Base-by-base conservation (phyloP, 2,113 vertebrate species). In the Hemiprocne comata region DNA sequence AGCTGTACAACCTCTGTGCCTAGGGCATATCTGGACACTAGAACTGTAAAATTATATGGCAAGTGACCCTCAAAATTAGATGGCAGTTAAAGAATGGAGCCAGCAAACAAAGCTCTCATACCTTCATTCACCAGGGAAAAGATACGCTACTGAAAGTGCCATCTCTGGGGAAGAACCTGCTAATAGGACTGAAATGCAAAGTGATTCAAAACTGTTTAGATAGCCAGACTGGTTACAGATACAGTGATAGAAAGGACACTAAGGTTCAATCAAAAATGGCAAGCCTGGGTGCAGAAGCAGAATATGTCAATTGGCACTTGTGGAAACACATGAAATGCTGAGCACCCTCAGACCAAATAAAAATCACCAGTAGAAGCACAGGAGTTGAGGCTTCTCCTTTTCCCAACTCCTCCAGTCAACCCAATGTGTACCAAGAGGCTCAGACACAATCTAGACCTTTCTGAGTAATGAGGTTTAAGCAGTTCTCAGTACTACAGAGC, bases 401-500 rank as follows among this genome's bases (percentile, higher is more conserved):
- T 6, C 16, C 13, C 18, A 17, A 3, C 29, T 11, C 11, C 38
- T 38, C 54, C 73, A 48, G 19, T 46, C 46, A 87, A 44, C 7
- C 42, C 62, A 50, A 1, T 1, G 4, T 3, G 8, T 21, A 13
- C 25, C 1, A 1, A 60, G 58, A 53, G 44, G 69, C 28, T 84
- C 65, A 46, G 61, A 53, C 28, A n/a, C 17, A 36, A 14, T 28
- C 57, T 5, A 1, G 0, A 29, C 17, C 5, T 21, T 67, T 76
- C 66, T 38, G 29, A 70, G 38, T 17, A 64, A 91, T 6, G 46
- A 50, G 24, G 57, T 34, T 55, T 20, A 21, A 36, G 29, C 10
- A 34, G 7, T 12, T 38, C 55, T 58, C 65, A 40, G 29, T 36
- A 38, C 23, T 50, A n/a, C 57, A 76, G 21, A 79, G 34, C 54